Evolutionary conservation across 2,113 vertebrate genomes (phyloP).

Genomic region (Clarias batrachus): DNA sequence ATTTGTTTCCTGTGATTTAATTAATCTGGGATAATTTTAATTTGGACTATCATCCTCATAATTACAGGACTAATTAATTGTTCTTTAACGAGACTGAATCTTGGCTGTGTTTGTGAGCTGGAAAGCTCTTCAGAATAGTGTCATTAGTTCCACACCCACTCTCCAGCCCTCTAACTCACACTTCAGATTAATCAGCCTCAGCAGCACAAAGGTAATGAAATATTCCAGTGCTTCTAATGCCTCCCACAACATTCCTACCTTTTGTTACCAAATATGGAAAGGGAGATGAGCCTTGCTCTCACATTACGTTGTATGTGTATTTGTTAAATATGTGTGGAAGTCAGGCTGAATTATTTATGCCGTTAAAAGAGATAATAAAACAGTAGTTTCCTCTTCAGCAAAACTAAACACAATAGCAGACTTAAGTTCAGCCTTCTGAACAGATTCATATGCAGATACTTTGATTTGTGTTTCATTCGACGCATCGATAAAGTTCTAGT

Average conservation of each 20-base stretch:
- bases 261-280: conserved; percentile 53
- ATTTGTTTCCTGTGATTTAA: conserved; percentile 45
- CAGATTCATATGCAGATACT: conserved; percentile 49
- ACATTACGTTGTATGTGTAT: conserved; percentile 26
- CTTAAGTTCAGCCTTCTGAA: conserved; percentile 10
- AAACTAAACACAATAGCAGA: conserved; percentile 30
- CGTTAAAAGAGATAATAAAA: conserved; percentile 30
- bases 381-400: conserved; percentile 18
- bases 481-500: conserved; percentile 54
- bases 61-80: conserved; percentile 43
- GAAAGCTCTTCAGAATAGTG: conserved; percentile 45
- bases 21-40: conserved; percentile 41
- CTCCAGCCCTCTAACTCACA: conserved; percentile 69
- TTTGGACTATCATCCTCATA: conserved; percentile 37
- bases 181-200: conserved; percentile 72
- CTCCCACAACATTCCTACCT: conserved; percentile 49
- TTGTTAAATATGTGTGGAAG: conserved; percentile 33
- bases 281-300: conserved; percentile 30
- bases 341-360: conserved; percentile 25
- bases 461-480: conserved; percentile 41
- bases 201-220: conserved; percentile 68
- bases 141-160: conserved; percentile 47
- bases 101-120: conserved; percentile 44
- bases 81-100: conserved; percentile 43
- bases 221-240: conserved; percentile 64